Percentiles rank a stretch among this genome's conserved stretches.
Evolutionary conservation across 2,113 vertebrate genomes (phyloP).

Genomic region (Saccopteryx leptura): DNA sequence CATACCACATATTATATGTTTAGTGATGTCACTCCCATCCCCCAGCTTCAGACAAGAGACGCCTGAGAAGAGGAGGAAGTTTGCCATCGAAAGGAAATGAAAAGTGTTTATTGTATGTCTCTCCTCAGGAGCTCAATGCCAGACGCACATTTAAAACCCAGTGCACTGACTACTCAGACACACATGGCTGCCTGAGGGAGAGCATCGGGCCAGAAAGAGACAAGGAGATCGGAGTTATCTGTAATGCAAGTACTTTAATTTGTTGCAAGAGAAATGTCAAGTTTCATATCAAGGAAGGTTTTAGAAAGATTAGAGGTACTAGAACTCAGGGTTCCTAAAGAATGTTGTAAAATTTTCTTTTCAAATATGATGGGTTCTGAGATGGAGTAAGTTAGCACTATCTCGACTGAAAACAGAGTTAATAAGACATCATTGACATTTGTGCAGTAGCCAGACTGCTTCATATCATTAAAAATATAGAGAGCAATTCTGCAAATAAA

Average conservation of each 20-base stretch:
- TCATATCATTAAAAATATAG: neutral
- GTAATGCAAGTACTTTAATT: slow-evolving; percentile 24
- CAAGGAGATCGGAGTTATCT: neutral
- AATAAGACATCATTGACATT: neutral
- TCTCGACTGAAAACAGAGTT: neutral
- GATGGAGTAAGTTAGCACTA: neutral
- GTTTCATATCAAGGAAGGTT: neutral
- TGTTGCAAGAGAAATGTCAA: neutral
- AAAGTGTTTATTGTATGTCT: slow-evolving; percentile 12
- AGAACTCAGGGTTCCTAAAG: neutral
- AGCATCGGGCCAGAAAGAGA: neutral
- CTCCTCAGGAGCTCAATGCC: neutral
- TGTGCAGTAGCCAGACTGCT: neutral
- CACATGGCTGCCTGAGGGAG: neutral
- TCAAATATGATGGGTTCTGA: neutral
- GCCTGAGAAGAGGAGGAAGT: neutral
- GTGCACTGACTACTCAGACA: neutral
- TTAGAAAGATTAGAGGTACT: neutral
- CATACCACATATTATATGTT: neutral
- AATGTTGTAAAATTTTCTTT: neutral
- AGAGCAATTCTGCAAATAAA: neutral
- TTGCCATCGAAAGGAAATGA: neutral
- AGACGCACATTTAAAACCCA: neutral
- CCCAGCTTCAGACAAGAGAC: neutral
- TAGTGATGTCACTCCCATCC: slow-evolving; percentile 22